phyloP scores from a whole-genome alignment of 2,113 vertebrate species.

The Turnix velox region DNA sequence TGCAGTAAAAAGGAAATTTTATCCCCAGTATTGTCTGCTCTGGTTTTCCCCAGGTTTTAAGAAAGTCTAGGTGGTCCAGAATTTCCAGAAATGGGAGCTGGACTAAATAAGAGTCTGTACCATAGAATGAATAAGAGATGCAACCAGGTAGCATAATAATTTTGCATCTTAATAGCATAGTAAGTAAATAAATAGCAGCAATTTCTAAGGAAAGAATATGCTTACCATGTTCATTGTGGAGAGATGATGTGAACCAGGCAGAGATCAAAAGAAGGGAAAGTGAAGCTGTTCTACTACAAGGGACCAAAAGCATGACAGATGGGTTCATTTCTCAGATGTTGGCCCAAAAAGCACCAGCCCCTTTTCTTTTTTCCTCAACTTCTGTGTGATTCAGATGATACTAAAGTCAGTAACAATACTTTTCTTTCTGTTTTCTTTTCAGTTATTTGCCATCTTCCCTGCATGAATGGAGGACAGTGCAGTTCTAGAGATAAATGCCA shows the following conservation, averaged over 20 bases:
- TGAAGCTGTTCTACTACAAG: neutral
- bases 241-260: neutral
- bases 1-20: neutral
- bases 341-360: neutral
- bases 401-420: neutral
- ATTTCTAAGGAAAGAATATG: neutral
- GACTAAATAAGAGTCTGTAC: neutral
- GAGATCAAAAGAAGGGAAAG: neutral
- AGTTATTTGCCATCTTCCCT: conserved; percentile 98
- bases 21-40: neutral
- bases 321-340: neutral
- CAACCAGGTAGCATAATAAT: neutral
- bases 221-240: neutral
- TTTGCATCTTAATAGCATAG: neutral
- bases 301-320: neutral
- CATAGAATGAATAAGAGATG: neutral
- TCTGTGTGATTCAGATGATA: neutral
- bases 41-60: neutral
- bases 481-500: conserved; percentile 94
- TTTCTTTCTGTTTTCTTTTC: conserved; percentile 57
- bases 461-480: conserved; percentile 96
- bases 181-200: neutral
- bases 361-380: neutral
- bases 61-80: neutral
- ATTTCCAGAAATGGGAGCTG: neutral